Conservation (phyloP, 1,140 invertebrate genomes). For the Drosophila melanogaster region Release_6_plus_ISO1_MT NC_004354.4:6867001-6867500, state of each 20-base stretch:
- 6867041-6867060: constrained; percentile 12
- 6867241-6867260: constrained; percentile 75
- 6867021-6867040: constrained; percentile 7
- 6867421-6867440: constrained; percentile 78
- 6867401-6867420: constrained; percentile 43
- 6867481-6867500: constrained; percentile 31
- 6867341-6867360: constrained; percentile 10
- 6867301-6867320: constrained; percentile 39
- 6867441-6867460: constrained; percentile 34
- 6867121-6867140: constrained; percentile 52
- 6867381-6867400: constrained; percentile 45
- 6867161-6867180: constrained; percentile 60
- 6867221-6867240: constrained; percentile 50
- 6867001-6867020: constrained; percentile 7
- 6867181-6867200: constrained; percentile 34
- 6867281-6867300: constrained; percentile 79
- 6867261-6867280: constrained; percentile 63
- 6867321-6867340: constrained; percentile 27
- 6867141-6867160: constrained; percentile 68
- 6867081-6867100: constrained; percentile 28
- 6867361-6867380: constrained; percentile 25
- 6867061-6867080: constrained; percentile 13
- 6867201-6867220: constrained; percentile 32
- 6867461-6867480: constrained; percentile 22
- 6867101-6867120: constrained; percentile 41